Evolutionary conservation across 2,888 invertebrate species (phyloP).

Genomic region (Drymonia ruficornis): DNA sequence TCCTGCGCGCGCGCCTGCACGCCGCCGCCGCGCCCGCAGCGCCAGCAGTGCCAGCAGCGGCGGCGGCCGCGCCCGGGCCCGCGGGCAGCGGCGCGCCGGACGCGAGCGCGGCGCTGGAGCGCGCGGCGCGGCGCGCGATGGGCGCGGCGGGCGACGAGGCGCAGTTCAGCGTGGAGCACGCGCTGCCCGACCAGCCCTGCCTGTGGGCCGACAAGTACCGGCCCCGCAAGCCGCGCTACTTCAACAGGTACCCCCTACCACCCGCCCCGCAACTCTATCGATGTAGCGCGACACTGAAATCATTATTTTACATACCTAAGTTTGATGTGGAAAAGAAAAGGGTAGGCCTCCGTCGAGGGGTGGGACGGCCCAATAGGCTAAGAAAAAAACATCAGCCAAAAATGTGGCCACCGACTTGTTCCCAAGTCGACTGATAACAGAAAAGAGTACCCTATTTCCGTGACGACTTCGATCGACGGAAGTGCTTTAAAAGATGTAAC

Average conservation of each 20-base stretch:
- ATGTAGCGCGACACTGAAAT: too few relatives aligned
- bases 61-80: not conserved
- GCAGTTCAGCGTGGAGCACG: constrained; percentile 95
- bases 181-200: constrained; percentile 93
- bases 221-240: constrained; percentile 98
- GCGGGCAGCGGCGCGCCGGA: too few relatives aligned
- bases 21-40: constrained; percentile 79
- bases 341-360: too few relatives aligned
- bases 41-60: constrained; percentile 52
- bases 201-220: constrained; percentile 99
- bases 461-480: too few relatives aligned
- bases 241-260: constrained; percentile 87
- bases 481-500: too few relatives aligned
- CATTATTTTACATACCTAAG: too few relatives aligned
- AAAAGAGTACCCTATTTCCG: too few relatives aligned
- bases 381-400: too few relatives aligned
- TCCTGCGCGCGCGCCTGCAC: constrained; percentile 88
- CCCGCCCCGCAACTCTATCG: not conserved
- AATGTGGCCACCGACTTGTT: too few relatives aligned
- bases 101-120: constrained; percentile 82
- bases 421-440: too few relatives aligned
- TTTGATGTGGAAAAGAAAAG: too few relatives aligned
- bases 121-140: constrained; percentile 82
- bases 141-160: constrained; percentile 95
- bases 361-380: too few relatives aligned